phyloP scores from a whole-genome alignment of 2,113 vertebrate species.

The Odobenus rosmarus region DNA sequence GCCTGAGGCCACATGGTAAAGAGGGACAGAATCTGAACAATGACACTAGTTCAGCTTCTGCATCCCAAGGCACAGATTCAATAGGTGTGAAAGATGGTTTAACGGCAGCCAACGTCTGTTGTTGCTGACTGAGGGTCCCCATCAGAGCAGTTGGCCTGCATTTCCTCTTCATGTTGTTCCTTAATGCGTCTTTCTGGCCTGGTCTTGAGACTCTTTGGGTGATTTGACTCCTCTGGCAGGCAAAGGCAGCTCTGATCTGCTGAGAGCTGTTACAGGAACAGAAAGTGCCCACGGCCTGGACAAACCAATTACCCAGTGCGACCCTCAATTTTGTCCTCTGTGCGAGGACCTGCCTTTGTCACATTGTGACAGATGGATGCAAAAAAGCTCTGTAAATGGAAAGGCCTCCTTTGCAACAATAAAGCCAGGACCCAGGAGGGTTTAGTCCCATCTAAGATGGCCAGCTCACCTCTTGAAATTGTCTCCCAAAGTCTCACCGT shows the following conservation, averaged over 20 bases:
- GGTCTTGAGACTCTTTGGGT: background rate
- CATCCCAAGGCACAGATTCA: background rate
- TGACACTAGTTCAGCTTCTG: background rate
- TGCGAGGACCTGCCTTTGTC: background rate
- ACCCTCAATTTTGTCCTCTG: background rate
- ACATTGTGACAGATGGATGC: background rate
- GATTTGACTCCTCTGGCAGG: background rate
- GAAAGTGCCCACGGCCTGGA: background rate
- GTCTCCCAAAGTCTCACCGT: background rate
- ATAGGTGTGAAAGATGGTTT: background rate
- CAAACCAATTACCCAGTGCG: background rate
- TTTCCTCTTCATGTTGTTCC: background rate
- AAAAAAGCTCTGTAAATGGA: background rate
- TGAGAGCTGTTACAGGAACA: background rate
- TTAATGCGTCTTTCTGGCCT: background rate
- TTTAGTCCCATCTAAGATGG: background rate
- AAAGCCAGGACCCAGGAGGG: background rate
- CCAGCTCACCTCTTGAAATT: background rate
- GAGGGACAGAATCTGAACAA: background rate
- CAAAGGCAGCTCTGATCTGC: background rate
- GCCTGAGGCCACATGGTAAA: background rate
- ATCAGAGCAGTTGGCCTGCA: background rate
- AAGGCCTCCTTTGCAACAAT: background rate
- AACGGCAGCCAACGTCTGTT: slow-evolving; percentile 16
- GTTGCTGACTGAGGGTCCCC: background rate